These are phyloP conservation scores for Platorchestia sp. DNA, from an alignment of 1,140 invertebrate species.

Conservation along the genomic window DNA sequence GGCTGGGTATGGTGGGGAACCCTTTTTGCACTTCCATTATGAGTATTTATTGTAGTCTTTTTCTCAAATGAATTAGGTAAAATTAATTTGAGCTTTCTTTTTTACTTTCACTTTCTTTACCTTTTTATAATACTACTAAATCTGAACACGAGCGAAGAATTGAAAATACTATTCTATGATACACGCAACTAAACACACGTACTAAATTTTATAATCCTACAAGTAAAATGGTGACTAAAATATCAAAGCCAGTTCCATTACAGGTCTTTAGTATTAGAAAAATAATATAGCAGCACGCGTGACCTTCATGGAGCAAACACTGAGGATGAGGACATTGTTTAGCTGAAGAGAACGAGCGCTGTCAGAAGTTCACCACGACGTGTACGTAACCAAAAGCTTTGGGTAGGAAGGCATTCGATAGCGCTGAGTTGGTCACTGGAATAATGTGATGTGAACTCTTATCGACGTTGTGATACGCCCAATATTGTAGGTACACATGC, in stretches of 20 bases:
- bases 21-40: too few species aligned
- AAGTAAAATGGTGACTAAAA: too few species aligned
- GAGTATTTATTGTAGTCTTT: too few species aligned
- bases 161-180: too few species aligned
- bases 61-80: too few species aligned
- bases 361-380: neutral
- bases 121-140: too few species aligned
- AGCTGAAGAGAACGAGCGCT: neutral
- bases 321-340: neutral
- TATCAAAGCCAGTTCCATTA: neutral
- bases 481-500: neutral
- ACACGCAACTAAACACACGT: too few species aligned
- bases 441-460: neutral
- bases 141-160: too few species aligned
- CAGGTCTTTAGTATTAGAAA: neutral
- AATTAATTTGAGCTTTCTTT: too few species aligned
- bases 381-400: neutral
- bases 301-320: neutral
- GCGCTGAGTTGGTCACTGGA: neutral
- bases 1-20: too few species aligned
- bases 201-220: too few species aligned
- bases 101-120: too few species aligned
- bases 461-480: neutral
- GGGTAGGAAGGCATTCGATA: neutral
- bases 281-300: neutral